phyloP scores from a whole-genome alignment of 2,113 vertebrate genomes.

The Heterotis niloticus region DNA sequence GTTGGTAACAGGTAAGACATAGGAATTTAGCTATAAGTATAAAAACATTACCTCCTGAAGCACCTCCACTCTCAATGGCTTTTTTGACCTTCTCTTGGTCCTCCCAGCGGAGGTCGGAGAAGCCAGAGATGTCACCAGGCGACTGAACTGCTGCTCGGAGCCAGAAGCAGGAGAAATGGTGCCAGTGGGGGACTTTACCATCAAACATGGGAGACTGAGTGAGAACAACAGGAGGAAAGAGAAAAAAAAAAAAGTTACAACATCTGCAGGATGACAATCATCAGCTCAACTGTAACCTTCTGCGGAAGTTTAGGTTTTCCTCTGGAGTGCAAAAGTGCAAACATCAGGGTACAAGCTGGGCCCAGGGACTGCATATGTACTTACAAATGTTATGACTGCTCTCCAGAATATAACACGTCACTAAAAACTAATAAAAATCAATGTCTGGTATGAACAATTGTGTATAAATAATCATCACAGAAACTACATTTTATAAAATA shows the following conservation, averaged over 20 bases:
- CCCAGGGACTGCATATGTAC: background rate
- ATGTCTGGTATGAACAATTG: too few relatives aligned
- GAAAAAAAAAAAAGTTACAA: background rate
- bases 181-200: conserved; percentile 95
- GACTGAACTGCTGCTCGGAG: conserved; percentile 75
- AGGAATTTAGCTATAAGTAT: background rate
- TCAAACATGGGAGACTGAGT: conserved; percentile 93
- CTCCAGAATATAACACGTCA: too few relatives aligned
- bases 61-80: conserved; percentile 80
- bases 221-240: conserved; percentile 16
- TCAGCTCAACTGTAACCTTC: too few relatives aligned
- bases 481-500: too few relatives aligned
- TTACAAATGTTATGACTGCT: too few relatives aligned
- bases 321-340: conserved; percentile 27
- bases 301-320: too few relatives aligned
- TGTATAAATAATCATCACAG: too few relatives aligned
- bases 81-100: conserved; percentile 96
- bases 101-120: conserved; percentile 86
- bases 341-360: conserved; percentile 20
- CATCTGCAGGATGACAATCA: too few relatives aligned
- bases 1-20: too few relatives aligned
- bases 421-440: too few relatives aligned
- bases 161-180: conserved; percentile 98
- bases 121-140: conserved; percentile 75
- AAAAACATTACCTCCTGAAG: conserved; percentile 47